Base-by-base conservation (phyloP, 2,888 invertebrate species). In the Amphipyra berbera region DNA sequence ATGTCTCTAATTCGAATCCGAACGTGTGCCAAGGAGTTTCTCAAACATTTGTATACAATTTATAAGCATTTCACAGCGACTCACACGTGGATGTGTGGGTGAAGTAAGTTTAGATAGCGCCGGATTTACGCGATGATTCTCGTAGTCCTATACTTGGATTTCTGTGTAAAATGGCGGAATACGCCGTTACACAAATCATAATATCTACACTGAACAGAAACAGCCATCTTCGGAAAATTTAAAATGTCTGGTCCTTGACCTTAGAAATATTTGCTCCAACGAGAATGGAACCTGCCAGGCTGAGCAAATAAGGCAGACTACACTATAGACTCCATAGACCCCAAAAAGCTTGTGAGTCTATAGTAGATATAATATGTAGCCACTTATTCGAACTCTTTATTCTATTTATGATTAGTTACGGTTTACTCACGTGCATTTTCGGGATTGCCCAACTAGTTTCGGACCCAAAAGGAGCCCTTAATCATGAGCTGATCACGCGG, bases 1-100 rank as follows among this genome's bases (percentile, higher is more conserved):
- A 54, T 55, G 44, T 52, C 27, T 63, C 30, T 33, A 54, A 58
- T 68, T 52, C 45, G 44, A 75, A 8, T 35, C 37, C 42, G 42
- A 15, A 40, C 47, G 37, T 46, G 53, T 70, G 76, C 75, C 64
- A 72, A 70, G 27, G 49, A 46, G 64, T 60, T 74, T 73, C 58
- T 70, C 40, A 50, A 41, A 55, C 40, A 48, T 61, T 66, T 55
- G 71, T 57, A 57, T 41, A 58, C 66, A 50, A 57, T 76, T 65
- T 71, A 65, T 71, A 65, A 65, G 72, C 55, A 66, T 66, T 65
- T 45, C 41, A 35, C 44, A 37, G 41, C 56, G 46, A 62, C 37
- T 5, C n/a, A 33, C 35, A 30, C 35, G 40, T 50, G 7, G 12
- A 12, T 38, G 41, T 56, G 37, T 55, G 37, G 37, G 37, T 46